These are phyloP conservation scores for Oryctes rhinoceros DNA, from an alignment of 1,140 invertebrate species.

Conservation along the genomic window DNA sequence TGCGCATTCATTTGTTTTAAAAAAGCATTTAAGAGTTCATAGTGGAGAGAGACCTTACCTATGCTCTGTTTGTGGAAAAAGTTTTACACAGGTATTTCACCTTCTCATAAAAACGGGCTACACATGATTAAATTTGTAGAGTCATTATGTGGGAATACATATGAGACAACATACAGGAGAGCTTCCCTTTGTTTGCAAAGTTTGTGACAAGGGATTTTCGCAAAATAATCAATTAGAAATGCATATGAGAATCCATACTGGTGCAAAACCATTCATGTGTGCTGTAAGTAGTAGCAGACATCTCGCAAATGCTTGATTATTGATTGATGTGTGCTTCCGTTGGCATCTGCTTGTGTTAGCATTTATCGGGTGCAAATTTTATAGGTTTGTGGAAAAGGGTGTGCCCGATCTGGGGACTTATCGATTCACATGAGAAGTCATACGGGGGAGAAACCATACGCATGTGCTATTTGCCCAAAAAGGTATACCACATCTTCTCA, in stretches of 20 bases:
- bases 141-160: conserved; percentile 50
- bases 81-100: conserved; percentile 44
- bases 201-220: conserved; percentile 66
- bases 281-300: conserved; percentile 38
- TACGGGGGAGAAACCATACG: conserved; percentile 74
- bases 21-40: conserved; percentile 55
- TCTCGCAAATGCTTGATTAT: neutral
- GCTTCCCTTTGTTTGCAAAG: conserved; percentile 67
- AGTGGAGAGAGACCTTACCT: conserved; percentile 54
- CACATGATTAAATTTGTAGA: conserved; percentile 44
- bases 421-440: conserved; percentile 54
- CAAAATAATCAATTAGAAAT: conserved; percentile 63
- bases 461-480: conserved; percentile 72
- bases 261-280: conserved; percentile 64
- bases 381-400: conserved; percentile 50
- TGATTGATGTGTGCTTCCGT: neutral
- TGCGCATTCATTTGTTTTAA: conserved; percentile 55
- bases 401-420: conserved; percentile 53
- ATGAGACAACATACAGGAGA: conserved; percentile 68
- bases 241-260: conserved; percentile 66
- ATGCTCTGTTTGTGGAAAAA: conserved; percentile 52
- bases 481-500: conserved; percentile 60
- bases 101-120: neutral
- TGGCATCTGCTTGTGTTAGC: neutral
- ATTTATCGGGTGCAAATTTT: neutral